These are phyloP conservation scores for Chironomus tepperi DNA, from an alignment of 1,140 invertebrate genomes.

Conservation along the genomic window DNA sequence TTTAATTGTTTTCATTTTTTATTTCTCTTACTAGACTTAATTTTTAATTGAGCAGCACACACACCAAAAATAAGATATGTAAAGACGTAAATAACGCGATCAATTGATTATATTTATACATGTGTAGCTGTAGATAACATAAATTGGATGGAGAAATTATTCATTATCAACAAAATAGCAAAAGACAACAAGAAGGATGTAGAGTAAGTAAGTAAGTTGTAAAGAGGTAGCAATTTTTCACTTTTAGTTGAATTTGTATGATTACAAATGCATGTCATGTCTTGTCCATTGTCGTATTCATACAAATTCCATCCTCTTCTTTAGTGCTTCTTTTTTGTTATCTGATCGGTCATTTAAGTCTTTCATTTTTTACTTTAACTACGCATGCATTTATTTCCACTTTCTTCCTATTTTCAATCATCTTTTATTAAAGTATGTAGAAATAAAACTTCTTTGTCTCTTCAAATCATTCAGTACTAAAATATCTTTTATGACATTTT, in stretches of 20 bases:
- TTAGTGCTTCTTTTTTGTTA: background rate
- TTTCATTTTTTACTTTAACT: background rate
- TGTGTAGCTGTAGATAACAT: background rate
- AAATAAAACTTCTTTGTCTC: background rate
- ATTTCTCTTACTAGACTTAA: slow-evolving; percentile 1
- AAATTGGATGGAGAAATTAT: background rate
- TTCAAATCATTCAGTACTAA: too few relatives aligned
- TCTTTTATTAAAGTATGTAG: too few relatives aligned
- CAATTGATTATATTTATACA: background rate
- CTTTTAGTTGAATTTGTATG: background rate
- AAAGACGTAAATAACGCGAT: background rate
- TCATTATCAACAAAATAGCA: background rate
- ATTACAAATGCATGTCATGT: slow-evolving; percentile 16
- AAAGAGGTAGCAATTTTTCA: slow-evolving; percentile 18
- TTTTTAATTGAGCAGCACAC: background rate
- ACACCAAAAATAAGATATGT: background rate
- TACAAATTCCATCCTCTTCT: background rate
- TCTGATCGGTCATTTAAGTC: slow-evolving; percentile 16
- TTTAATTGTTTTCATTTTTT: background rate
- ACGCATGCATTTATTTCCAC: background rate
- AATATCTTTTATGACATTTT: too few relatives aligned
- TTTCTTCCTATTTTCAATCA: background rate
- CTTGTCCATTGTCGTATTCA: background rate
- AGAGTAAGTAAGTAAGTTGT: background rate
- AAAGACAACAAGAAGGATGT: background rate